These are phyloP conservation scores for Heterodera filipjevi DNA, from an alignment of 2,888 invertebrate species.

Conservation along the genomic window DNA sequence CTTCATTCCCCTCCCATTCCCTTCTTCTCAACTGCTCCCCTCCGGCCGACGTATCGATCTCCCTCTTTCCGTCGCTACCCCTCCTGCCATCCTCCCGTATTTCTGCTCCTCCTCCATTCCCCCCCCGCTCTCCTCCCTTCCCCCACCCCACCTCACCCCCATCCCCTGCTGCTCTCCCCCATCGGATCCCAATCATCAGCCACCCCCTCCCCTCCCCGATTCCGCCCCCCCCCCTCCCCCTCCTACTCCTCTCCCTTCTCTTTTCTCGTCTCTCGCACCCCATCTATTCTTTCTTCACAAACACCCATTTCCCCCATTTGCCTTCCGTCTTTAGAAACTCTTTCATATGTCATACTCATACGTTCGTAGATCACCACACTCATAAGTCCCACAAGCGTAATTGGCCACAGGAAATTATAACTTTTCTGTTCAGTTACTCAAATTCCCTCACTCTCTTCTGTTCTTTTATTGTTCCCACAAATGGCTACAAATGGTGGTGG, in stretches of 20 bases:
- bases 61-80: neutral
- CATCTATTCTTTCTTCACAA: neutral
- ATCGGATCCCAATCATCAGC: no score
- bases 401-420: neutral
- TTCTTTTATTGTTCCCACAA: neutral
- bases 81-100: neutral
- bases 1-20: neutral
- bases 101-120: slow-evolving; percentile 4
- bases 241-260: neutral
- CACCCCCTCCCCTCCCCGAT: neutral
- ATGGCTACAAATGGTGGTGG: neutral
- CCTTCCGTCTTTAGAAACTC: neutral
- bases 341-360: slow-evolving; percentile 5
- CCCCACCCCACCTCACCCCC: neutral
- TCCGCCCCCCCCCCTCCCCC: neutral
- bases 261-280: neutral
- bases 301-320: neutral
- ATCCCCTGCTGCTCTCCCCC: neutral
- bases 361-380: neutral
- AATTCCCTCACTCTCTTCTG: neutral
- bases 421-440: neutral
- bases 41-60: slow-evolving; percentile 12
- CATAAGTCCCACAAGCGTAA: neutral
- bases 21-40: slow-evolving; percentile 2
- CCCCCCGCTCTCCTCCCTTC: neutral